Conservation (phyloP, 2,113 vertebrate species). For the Parus major region DNA sequence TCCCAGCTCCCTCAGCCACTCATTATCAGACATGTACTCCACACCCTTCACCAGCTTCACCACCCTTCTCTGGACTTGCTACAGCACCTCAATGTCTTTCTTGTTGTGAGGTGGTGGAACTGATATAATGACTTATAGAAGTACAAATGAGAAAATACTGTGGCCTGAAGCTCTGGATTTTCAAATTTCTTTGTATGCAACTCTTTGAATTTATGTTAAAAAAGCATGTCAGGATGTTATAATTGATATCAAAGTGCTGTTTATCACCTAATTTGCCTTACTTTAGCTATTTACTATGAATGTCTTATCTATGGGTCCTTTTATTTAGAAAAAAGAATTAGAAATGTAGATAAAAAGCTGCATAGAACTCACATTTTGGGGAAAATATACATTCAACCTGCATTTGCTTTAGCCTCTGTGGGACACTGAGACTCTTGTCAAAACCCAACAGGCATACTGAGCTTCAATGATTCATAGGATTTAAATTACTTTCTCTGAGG, state of each 20-base stretch:
- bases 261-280: background rate
- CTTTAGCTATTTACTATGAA: background rate
- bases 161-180: background rate
- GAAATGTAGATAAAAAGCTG: background rate
- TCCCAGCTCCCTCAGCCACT: background rate
- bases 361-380: background rate
- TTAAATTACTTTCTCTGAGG: slow-evolving; percentile 31
- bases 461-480: slow-evolving; percentile 11
- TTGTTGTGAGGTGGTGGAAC: background rate
- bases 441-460: background rate
- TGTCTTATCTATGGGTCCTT: background rate
- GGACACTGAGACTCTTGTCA: background rate
- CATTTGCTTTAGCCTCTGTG: slow-evolving; percentile 2
- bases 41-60: background rate
- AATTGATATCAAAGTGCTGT: background rate
- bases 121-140: background rate
- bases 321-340: background rate
- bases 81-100: background rate
- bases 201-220: background rate
- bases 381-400: background rate
- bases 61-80: background rate
- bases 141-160: background rate
- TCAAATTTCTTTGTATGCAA: background rate
- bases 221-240: background rate
- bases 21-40: background rate